Evolutionary conservation across 2,113 vertebrate species (phyloP), one percentile per base, ranked within the genome.

Genomic region (Clarias batrachus): DNA sequence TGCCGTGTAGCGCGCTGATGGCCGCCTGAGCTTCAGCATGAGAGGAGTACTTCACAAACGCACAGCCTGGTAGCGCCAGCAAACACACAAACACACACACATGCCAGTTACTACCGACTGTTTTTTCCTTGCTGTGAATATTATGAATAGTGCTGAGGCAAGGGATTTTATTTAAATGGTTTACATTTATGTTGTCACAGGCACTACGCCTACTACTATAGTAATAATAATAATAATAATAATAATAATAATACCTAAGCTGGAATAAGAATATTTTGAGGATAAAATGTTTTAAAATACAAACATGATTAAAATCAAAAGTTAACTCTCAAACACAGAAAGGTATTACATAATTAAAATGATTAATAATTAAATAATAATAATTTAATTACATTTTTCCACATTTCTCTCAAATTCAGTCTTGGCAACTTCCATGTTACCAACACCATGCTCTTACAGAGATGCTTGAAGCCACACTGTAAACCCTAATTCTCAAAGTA

Each of bases 41-140:
- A 93, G 97, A 97, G 68, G 97, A 97, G 2, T 97, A 98, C 91
- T 99, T 99, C 93, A 99, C 97, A 94, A 99, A 99, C 88, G 97
- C 97, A 94, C 97, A 99, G 93, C 97, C 97, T 98, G 41, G 68
- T 23, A 60, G 41, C 81, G 85, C 33, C 65, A 73, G 27, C 57
- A 56, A 68, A 77, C 76, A 79, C 78, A 60, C 30, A 88, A 66
- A 57, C 30, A 83, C 87, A 74, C 41, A 85, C 37, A 81, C 83
- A 79, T 13, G 23, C 30, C 54, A 62, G 23, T 68, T 80, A 78
- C 54, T 37, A 84, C 56, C 74, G 30, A 73, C 68, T 54, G 33
- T 62, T 79, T 85, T 30, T 56, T 30, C 25, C n/a, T 56, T 25
- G 74, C 60, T 79, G 37, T 65, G 19, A 78, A 56, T 56, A 79